Percentiles rank a stretch among this genome's conserved stretches.
phyloP scores from a whole-genome alignment of 2,888 invertebrate genomes.

The Zygaena filipendulae region DNA sequence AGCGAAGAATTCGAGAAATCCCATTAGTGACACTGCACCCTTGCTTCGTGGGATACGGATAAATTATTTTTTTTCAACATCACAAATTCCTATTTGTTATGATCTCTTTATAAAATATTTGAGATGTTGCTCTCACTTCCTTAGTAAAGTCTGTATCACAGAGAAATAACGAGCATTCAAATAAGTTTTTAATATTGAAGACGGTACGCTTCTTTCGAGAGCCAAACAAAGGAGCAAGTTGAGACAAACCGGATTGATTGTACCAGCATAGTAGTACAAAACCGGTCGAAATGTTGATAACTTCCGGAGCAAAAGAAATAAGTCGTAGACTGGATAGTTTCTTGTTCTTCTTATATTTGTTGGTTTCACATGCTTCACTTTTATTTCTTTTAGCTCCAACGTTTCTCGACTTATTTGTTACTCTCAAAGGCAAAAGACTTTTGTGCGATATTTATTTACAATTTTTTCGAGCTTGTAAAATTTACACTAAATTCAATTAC shows the following conservation, averaged over 20 bases:
- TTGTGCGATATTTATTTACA: no score
- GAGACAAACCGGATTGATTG: slow-evolving; percentile 29
- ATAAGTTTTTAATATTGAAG: neutral
- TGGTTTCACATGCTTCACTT: slow-evolving; percentile 32
- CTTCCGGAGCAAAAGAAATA: slow-evolving; percentile 51
- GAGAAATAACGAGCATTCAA: slow-evolving; percentile 2
- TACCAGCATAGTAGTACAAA: slow-evolving; percentile 19
- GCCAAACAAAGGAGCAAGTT: neutral
- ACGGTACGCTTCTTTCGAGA: no score
- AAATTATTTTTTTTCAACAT: no score
- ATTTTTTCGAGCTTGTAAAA: no score
- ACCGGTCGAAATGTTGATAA: slow-evolving; percentile 54
- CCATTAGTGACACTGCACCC: no score
- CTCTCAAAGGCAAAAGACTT: slow-evolving; percentile 24
- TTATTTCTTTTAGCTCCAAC: slow-evolving; percentile 35
- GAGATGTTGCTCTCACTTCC: slow-evolving; percentile 6
- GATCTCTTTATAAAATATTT: no score
- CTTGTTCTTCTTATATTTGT: slow-evolving; percentile 40
- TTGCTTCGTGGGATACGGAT: no score
- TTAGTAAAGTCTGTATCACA: slow-evolving; percentile 6
- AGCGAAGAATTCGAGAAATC: no score
- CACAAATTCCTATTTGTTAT: no score
- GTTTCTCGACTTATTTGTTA: slow-evolving; percentile 34
- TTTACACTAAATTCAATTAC: no score
- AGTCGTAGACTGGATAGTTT: slow-evolving; percentile 41